Evolutionary conservation across 64 coral and sea anemone genomes (phyloP).

Genomic region (Stichodactyla helianthus): DNA sequence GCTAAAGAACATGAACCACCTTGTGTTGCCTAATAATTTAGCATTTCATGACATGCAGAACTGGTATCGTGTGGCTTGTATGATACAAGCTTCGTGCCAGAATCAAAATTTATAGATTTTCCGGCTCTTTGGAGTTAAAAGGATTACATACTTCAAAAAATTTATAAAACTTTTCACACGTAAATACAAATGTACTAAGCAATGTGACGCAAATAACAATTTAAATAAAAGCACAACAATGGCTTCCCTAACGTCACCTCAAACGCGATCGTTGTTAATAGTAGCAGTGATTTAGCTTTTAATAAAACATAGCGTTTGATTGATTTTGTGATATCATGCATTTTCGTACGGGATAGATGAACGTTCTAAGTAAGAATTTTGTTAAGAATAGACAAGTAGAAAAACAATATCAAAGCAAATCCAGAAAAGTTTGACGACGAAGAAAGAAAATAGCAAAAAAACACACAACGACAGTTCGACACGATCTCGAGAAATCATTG

Average conservation of each 20-base stretch:
- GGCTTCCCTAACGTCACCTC: background rate
- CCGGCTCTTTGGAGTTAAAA: background rate
- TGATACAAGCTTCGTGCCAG: background rate
- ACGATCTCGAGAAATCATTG: background rate
- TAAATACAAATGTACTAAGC: background rate
- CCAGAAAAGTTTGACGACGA: background rate
- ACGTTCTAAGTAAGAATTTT: background rate
- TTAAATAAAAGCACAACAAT: background rate
- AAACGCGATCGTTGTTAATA: background rate
- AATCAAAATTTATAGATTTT: background rate
- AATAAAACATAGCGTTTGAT: slow-evolving; percentile 3
- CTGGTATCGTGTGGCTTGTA: background rate
- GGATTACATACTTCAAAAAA: background rate
- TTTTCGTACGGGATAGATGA: background rate
- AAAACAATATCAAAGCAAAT: background rate
- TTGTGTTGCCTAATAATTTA: background rate
- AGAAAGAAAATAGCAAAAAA: background rate
- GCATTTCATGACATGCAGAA: background rate
- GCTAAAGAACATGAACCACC: background rate
- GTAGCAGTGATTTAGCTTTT: slow-evolving; percentile 2
- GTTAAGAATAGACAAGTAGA: background rate
- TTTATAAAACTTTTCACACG: background rate
- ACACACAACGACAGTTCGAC: background rate
- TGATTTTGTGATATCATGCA: background rate
- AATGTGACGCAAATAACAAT: slow-evolving; percentile 4